Base-by-base conservation (phyloP, 2,113 vertebrate species). In the Petrocephalus zakoni region DNA sequence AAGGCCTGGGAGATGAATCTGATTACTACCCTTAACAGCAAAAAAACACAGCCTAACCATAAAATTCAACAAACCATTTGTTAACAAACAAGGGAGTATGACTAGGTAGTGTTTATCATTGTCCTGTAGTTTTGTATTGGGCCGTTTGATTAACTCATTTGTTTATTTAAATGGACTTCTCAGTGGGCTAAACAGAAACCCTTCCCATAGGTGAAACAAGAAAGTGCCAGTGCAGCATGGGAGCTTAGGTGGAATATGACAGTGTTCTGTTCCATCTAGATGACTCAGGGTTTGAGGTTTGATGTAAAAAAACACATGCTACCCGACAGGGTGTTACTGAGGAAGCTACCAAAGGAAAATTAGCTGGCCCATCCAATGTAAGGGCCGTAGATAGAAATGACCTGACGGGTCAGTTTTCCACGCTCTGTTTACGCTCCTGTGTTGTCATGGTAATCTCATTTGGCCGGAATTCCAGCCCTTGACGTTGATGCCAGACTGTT, bases 361-460 rank as follows among this genome's bases (percentile, higher is more conserved):
- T 47, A 15, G 37, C 47, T 82, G 78, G 25, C 37, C 78, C 34
- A 46, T 25, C 34, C 37, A 82, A 46, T 82, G 78, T 82, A 34
- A 46, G 29, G 52, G 84, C 10, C 56, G 84, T 6, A 86, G 49
- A 86, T 86, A 34, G 84, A 86, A 56, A 86, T 86, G 84, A 56
- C 84, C 52, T 56, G 84, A 86, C 52, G 84, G 84, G 52, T 86
- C 52, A 55, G 51, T 86, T 86, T 56, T 86, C 13, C 52, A 25
- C 29, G 52, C 46, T 86, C 84, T 86, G 52, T 86, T 86, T 86
- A 86, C 52, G 21, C 5, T 86, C 51, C 84, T 3, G n/a, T 29
- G 84, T 86, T 86, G 84, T 55, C 84, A 86, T 86, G 52, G 52
- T 86, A 86, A 86, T 52, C 52, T 37, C 29, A 52, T 56, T 86